Percentiles rank a stretch among this genome's conserved stretches.
These are phyloP conservation scores for Ennomos fuscantarius DNA, from an alignment of 2,888 invertebrate genomes.

Conservation along the genomic window DNA sequence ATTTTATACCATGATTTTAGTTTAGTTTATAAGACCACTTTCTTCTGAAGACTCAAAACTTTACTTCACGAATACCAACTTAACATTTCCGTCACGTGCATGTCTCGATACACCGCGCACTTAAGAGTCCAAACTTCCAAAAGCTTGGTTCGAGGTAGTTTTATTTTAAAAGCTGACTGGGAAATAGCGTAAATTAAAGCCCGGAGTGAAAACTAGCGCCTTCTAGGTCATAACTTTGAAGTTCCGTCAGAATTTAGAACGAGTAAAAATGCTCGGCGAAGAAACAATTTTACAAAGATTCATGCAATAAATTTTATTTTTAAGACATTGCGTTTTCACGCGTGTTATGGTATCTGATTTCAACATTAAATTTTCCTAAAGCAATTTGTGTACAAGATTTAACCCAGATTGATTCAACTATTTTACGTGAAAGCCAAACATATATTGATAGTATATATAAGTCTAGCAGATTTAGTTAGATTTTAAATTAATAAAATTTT, in stretches of 20 bases:
- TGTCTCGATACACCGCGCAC: constrained; percentile 16
- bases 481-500: no score
- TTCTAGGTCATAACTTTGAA: constrained; percentile 32
- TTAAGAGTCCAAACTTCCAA: constrained; percentile 14
- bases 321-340: no score
- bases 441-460: no score
- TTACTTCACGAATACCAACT: constrained; percentile 3
- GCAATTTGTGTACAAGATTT: no score
- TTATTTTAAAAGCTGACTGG: constrained; percentile 27
- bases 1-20: no score
- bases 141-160: constrained; percentile 11
- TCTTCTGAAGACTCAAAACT: neutral
- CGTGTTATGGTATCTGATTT: no score
- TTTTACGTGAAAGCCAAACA: no score
- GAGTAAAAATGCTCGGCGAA: constrained; percentile 15
- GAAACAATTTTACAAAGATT: constrained; percentile 15
- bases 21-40: neutral
- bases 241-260: constrained; percentile 32
- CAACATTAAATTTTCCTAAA: no score
- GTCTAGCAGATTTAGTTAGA: no score
- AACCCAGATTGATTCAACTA: no score
- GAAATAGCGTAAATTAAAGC: constrained; percentile 26
- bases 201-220: constrained; percentile 33
- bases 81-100: constrained; percentile 19
- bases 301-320: neutral